Base-by-base conservation (phyloP, 1,140 invertebrate genomes). In the Drosophila tristis region DNA sequence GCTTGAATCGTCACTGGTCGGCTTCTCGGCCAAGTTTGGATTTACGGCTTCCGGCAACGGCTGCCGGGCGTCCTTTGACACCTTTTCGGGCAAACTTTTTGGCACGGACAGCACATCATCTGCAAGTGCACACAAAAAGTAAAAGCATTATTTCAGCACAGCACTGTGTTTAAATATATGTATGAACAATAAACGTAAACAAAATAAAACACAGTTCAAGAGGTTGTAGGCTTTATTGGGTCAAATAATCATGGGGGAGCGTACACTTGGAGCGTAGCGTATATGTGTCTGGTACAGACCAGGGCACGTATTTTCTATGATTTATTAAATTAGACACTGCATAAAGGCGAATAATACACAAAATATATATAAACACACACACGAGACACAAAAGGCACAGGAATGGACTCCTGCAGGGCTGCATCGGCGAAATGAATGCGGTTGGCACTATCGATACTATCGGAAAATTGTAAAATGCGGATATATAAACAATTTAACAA, bases 191-290 rank as follows among this genome's bases (percentile, higher is more conserved):
- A 54, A 74, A 74, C 39, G 55, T 74, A 74, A 73, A 74, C 68
- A 74, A 74, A 74, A 73, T 73, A 74, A 74, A 74, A 74, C 70
- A 73, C 70, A 50, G 42, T 54, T 72, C 31, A 48, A 61, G 25
- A 31, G 25, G 67, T 53, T 59, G 11, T 43, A 16, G 49, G 5
- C 39, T 72, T 72, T 72, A 72, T 72, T 8, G 20, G 29, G 42
- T 43, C 0, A 35, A 35, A 43, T 50, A 43, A 9, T 26, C n/a
- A 43, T 39, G 11, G 4, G 6, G 2, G 8, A 29, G 42, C 44
- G 25, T 57, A 20, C 63, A 65, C 16, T 49, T 65, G 8, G 11
- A 70, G 23, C 31, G 51, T 20, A 70, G 23, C 31, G 51, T 20
- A 66, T 11, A 13, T 35, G 25, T 23, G 26, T 6, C 23, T 15